Conservation (phyloP, 2,888 invertebrate genomes). For the Anaspis maculata region DNA sequence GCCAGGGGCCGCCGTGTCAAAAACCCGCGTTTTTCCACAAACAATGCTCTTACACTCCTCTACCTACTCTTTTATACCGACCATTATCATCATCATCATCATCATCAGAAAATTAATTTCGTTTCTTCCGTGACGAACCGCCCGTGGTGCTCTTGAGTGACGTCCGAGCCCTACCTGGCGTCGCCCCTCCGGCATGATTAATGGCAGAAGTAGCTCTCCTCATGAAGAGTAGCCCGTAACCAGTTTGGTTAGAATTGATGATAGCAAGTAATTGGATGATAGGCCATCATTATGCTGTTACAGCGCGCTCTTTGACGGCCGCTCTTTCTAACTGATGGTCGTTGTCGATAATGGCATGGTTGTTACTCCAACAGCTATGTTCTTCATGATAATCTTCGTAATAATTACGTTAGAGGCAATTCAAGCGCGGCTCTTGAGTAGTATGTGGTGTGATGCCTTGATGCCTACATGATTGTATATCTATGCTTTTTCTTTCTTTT, state of each 20-base stretch:
- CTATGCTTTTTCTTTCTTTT: no score
- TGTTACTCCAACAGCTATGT: conserved; percentile 30
- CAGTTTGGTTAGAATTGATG: conserved; percentile 37
- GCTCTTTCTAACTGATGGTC: conserved; percentile 31
- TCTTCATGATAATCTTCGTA: conserved; percentile 22
- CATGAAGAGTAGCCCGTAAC: conserved; percentile 30
- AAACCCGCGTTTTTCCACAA: no score
- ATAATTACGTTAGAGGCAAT: conserved; percentile 18
- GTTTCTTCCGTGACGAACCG: no score
- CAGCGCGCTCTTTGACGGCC: conserved; percentile 36
- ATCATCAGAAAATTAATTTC: no score
- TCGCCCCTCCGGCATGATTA: conserved; percentile 26
- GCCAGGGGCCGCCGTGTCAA: no score
- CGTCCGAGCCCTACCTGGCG: conserved; percentile 22
- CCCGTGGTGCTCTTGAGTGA: conserved; percentile 20
- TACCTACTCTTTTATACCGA: no score
- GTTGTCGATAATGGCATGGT: conserved; percentile 35
- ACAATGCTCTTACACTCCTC: no score
- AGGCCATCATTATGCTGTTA: conserved; percentile 37
- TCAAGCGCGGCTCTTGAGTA: no score
- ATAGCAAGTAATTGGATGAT: conserved; percentile 40
- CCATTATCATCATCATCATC: no score
- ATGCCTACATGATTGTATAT: no score
- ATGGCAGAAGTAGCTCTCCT: conserved; percentile 30
- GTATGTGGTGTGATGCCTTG: no score